Evolutionary conservation across 2,113 vertebrate genomes (phyloP), one percentile per base, ranked within the genome.

Genomic region (Saccopteryx bilineata): DNA sequence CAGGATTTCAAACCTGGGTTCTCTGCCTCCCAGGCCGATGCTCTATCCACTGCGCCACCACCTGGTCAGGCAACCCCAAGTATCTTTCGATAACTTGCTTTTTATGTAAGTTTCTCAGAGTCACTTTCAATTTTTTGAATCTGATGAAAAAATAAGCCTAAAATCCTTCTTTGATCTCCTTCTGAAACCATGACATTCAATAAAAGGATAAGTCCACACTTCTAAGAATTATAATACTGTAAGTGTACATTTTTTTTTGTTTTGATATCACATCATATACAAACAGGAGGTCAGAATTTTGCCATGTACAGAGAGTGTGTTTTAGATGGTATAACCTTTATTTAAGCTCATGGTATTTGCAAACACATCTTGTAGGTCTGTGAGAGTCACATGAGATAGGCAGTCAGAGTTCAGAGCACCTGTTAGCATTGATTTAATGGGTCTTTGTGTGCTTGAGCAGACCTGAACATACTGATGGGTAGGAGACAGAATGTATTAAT

Each of bases 341-440:
- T 92, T 82, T 92, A 87, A 87, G 31, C 39, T 68, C 18, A 23
- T 50, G 28, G 31, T n/a, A 66, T 87, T 95, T 81, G 28, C 31
- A 68, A 19, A 74, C 79, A 12, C 3, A 75, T 23, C 11, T 52
- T 75, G 68, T 15, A 50, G 7, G 23, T 31, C 52, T 60, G 7
- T 87, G 13, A 54, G 15, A 87, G 24, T 52, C 50, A 28, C 48
- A 31, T 56, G 33, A 75, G 50, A 75, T 4, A 60, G 68, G 28
- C 28, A n/a, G 14, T 24, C 33, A 48, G 11, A 50, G 28, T 39
- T 31, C 7, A 75, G 61, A 61, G 52, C 21, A 56, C 50, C 48
- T 75, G 50, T 2, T 18, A 82, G 33, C 60, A 52, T 24, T 60
- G 17, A 33, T 50, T 50, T 50, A 60, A 39, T 50, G 33, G 14